phyloP scores from a whole-genome alignment of 2,888 invertebrate genomes.

The Perizoma flavofasciatum region DNA sequence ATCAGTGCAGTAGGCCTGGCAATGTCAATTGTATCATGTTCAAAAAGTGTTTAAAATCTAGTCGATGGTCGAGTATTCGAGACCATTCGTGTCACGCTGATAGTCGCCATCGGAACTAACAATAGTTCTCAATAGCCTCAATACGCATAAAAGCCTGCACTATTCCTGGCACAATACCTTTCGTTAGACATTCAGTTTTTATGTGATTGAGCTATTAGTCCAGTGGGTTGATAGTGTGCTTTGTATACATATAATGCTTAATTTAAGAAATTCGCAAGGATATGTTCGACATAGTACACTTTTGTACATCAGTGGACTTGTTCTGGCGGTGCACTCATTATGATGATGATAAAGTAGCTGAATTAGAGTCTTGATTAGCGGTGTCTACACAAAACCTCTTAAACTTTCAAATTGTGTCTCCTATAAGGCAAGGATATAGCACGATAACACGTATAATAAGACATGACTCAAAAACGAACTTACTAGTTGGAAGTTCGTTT shows the following conservation, averaged over 20 bases:
- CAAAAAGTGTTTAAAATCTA: neutral
- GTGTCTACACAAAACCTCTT: too few relatives aligned
- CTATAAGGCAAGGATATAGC: too few relatives aligned
- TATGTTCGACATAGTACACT: neutral
- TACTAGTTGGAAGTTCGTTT: too few relatives aligned
- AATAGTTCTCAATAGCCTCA: slow-evolving; percentile 18
- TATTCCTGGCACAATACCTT: slow-evolving; percentile 21
- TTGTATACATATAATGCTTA: neutral
- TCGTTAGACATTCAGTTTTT: slow-evolving; percentile 11
- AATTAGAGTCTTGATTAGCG: too few relatives aligned
- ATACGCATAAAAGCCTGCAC: slow-evolving; percentile 15
- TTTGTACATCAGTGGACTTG: too few relatives aligned
- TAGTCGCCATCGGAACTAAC: slow-evolving; percentile 13
- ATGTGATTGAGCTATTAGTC: slow-evolving; percentile 15
- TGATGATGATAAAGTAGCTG: too few relatives aligned
- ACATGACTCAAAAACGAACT: too few relatives aligned
- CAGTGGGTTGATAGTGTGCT: neutral
- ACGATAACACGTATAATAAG: too few relatives aligned
- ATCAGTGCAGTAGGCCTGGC: too few relatives aligned
- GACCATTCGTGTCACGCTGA: slow-evolving; percentile 9
- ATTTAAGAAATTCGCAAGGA: neutral
- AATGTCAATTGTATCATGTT: too few relatives aligned
- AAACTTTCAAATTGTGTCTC: too few relatives aligned
- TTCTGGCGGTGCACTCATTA: too few relatives aligned
- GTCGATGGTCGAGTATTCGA: neutral